Evolutionary conservation across 2,113 vertebrate genomes (phyloP).

Genomic region (Pan troglodytes): NHGRI_mPanTro3-v2.1_pri NC_086015.1:89774001-89774500

Average conservation of each 20-base stretch:
- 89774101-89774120: neutral
- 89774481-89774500: neutral
- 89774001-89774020: neutral
- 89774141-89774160: conserved; percentile 49
- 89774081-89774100: neutral
- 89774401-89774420: neutral
- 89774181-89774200: neutral
- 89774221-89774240: neutral
- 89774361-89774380: neutral
- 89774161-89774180: conserved; percentile 2
- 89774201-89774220: neutral
- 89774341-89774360: neutral
- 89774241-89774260: neutral
- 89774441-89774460: neutral
- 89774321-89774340: neutral
- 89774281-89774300: neutral
- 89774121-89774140: neutral
- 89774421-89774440: neutral
- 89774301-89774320: neutral
- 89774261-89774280: neutral
- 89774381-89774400: neutral
- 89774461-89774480: neutral
- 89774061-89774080: neutral
- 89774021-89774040: neutral
- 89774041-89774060: neutral